Base-by-base conservation (phyloP, 2,113 vertebrate genomes). In the Silurus glanis region DNA sequence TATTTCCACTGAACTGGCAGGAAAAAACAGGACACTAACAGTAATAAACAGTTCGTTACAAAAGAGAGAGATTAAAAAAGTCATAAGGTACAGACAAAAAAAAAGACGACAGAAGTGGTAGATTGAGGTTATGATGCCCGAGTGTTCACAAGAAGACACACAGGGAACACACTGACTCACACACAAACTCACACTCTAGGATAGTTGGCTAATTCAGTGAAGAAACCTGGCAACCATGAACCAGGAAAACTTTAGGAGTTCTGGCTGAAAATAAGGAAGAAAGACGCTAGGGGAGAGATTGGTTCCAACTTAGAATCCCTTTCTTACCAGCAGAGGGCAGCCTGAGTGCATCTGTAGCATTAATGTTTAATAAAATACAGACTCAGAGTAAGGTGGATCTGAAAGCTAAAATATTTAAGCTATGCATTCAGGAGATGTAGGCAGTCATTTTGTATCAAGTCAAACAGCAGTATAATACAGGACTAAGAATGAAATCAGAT, bases 261-360 rank as follows among this genome's bases (percentile, higher is more conserved):
- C 85, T 88, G 82, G 91, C 81, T 89, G 62, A 82, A 37, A 85
- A 83, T 61, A 25, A 84, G 8, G 61, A 55, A 28, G 74, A 90
- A 37, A 79, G 91, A 89, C 88, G 88, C 85, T 82, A 91, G 89
- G 92, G 59, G 85, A 80, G 87, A 81, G 86, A 83, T 67, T 79
- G 80, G 16, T 81, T 89, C 67, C 87, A 19, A 88, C 88, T 91
- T 91, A 93, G 90, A 82, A 76, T 93, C 91, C 90, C 88, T 86
- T 86, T 94, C 93, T 94, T 94, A 94, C 95, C 95, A 95, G 93
- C 90, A 93, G 94, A 92, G 92, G 94, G 93, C 19, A 93, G 92
- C 91, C 92, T 93, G 91, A 95, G 92, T 89, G 94, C 94, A 86
- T 95, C 94, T 95, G 94, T 87, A 90, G 93, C 92, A 85, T 87